Evolutionary conservation across 2,888 invertebrate species (phyloP).

Genomic region (Cephus nigrinus): DNA sequence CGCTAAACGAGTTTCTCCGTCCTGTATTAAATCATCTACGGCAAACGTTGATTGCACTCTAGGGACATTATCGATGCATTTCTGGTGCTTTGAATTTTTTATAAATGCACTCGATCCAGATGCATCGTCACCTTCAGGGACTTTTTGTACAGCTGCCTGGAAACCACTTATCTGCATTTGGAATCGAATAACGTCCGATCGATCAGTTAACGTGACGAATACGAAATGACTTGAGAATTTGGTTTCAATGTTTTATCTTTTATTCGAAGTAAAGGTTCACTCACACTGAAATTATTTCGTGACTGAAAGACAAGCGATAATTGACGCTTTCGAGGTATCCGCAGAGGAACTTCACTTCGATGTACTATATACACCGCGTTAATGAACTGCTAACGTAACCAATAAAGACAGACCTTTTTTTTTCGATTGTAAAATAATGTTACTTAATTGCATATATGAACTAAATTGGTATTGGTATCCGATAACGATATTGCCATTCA

Average conservation of each 20-base stretch:
- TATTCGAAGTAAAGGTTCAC: background rate
- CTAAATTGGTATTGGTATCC: background rate
- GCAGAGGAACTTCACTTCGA: no score
- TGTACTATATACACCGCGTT: background rate
- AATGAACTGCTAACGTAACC: background rate
- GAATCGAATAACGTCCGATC: slow-evolving; percentile 54
- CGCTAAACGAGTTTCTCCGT: slow-evolving; percentile 20
- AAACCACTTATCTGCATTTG: slow-evolving; percentile 50
- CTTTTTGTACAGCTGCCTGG: slow-evolving; percentile 1
- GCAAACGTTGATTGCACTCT: background rate
- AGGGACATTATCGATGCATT: background rate
- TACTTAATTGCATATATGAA: background rate
- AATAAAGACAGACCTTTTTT: background rate
- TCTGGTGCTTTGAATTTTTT: slow-evolving; percentile 36
- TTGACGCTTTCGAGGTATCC: no score
- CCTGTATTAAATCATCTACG: background rate
- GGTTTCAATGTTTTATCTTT: background rate
- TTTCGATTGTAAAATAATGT: background rate
- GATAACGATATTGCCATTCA: background rate
- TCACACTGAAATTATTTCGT: background rate
- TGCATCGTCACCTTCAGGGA: background rate
- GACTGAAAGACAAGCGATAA: no score
- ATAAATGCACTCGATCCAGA: slow-evolving; percentile 22
- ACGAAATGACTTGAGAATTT: background rate
- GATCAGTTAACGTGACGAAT: slow-evolving; percentile 37